These are phyloP conservation scores for Steinernema carpocapsae DNA, from an alignment of 2,888 invertebrate species.

Conservation along the genomic window DNA sequence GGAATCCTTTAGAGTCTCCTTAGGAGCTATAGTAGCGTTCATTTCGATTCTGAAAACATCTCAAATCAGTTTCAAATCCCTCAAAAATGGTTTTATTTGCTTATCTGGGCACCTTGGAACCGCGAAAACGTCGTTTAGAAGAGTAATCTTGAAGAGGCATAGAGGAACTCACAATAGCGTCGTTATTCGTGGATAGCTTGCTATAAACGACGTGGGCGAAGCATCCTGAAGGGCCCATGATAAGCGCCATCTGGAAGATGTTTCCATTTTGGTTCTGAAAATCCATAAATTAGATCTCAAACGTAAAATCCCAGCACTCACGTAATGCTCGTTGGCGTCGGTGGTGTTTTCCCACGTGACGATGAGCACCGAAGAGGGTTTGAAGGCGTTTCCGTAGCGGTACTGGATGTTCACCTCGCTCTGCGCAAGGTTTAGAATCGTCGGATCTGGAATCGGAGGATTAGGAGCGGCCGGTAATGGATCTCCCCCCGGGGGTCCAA, in stretches of 20 bases:
- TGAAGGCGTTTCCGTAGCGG: slow-evolving; percentile 63
- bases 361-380: slow-evolving; percentile 63
- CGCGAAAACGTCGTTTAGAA: too few relatives aligned
- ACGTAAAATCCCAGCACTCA: background rate
- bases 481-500: too few relatives aligned
- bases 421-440: slow-evolving; percentile 61
- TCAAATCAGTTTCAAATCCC: too few relatives aligned
- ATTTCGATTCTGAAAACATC: too few relatives aligned
- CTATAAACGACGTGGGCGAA: slow-evolving; percentile 69
- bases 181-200: slow-evolving; percentile 52
- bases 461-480: too few relatives aligned
- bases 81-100: too few relatives aligned
- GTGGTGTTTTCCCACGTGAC: slow-evolving; percentile 66
- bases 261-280: slow-evolving; percentile 48
- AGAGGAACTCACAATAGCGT: slow-evolving; percentile 59
- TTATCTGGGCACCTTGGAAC: too few relatives aligned
- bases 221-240: slow-evolving; percentile 64
- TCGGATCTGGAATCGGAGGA: slow-evolving; percentile 53
- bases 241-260: slow-evolving; percentile 67
- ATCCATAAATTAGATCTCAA: background rate
- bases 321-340: slow-evolving; percentile 32
- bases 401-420: slow-evolving; percentile 69
- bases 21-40: too few relatives aligned
- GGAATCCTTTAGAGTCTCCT: too few relatives aligned
- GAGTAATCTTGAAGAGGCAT: too few relatives aligned